Evolutionary conservation across 2,797 vertebrate species (phyloP), one percentile per base, ranked within the genome.

Genomic region (Morus bassanus): DNA sequence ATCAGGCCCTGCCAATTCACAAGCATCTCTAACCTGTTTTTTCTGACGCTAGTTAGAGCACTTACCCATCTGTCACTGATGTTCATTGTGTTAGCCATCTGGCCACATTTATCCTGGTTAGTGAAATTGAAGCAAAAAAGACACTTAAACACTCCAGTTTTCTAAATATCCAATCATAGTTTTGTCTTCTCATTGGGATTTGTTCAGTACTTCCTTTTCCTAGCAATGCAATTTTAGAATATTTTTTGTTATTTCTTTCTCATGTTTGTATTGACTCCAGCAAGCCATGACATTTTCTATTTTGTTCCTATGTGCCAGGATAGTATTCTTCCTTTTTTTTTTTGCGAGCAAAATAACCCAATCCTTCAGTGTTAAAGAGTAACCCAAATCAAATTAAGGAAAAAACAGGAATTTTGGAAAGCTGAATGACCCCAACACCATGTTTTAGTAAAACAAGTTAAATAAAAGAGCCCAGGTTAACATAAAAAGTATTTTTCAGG

Each of bases 41-140:
- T 95, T 79, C 85, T 94, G 89, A 85, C 4, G 31, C 81, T 96
- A 85, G 95, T 97, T 96, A 93, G 85, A 96, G 75, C 93, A 96
- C 89, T 96, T 97, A 94, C 61, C 96, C 96, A 96, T 97, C 96
- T 97, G 96, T 96, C 95, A 93, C 72, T 5, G 9, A 77, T 89
- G 95, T 77, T 92, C 95, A 96, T 97, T 97, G 96, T 97, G 89
- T 95, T 94, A 92, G 95, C 96, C 96, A 97, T 97, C 95, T 97
- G 96, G 93, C 85, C 89, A 83, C 92, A 75, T 96, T 94, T 77
- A 89, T 85, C 64, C 89, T 88, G 79, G 91, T 91, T 91, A 92
- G 91, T 54, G 78, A 92, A 95, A 92, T 0, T 68, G 91, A 92
- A 92, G 64, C 19, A 92, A 94, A 94, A 93, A 96, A 85, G 64